Evolutionary conservation across 2,888 invertebrate genomes (phyloP), one percentile per base, ranked within the genome.

Genomic region (Gordius sp.): DNA sequence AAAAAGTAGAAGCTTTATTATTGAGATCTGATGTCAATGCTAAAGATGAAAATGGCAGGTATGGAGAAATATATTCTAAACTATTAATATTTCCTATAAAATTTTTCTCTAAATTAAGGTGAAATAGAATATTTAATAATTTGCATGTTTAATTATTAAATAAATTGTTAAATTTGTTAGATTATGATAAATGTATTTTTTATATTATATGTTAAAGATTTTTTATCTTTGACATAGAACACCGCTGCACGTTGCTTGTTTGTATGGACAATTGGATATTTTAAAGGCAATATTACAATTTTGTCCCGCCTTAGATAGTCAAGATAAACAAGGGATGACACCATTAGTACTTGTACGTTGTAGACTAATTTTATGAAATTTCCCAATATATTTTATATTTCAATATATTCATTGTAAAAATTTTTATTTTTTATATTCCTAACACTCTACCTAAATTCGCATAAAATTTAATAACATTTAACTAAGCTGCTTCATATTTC

Each of bases 11-110:
- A 47, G 4, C 47, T n/a, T 23, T 47, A 4, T 20, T 47, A 4
- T 20, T 47, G 20, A 47, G 20, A 47, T 18, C 16, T 20, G 47
- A 47, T 23, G 20, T 47, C 4, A 47, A 47, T 20, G 20, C 20
- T 4, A 47, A 47, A 20, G 47, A 47, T 20, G 47, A 47, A 47
- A 47, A 47, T 47, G 47, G 20, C 20, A 47, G 47, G 47, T 47
- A 47, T 33, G 39, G 8, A 33, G n/a, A 13, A 8, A 13, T 33
- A 33, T 47, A 4, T 23, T n/a, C 20, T n/a, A 20, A n/a, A 33
- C n/a, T 13, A n/a, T 33, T 33, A 33, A 13, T 33, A 13, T 33
- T 33, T 33, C n/a, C n/a, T n/a, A 8, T n/a, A 33, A 33, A 33
- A 13, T 33, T n/a, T 47, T n/a, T 47, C 8, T 47, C 20, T 4